Evolutionary conservation across 64 coral and sea anemone genomes (phyloP), one percentile per base, ranked within the genome.

Genomic region (Actinia tenebrosa): DNA sequence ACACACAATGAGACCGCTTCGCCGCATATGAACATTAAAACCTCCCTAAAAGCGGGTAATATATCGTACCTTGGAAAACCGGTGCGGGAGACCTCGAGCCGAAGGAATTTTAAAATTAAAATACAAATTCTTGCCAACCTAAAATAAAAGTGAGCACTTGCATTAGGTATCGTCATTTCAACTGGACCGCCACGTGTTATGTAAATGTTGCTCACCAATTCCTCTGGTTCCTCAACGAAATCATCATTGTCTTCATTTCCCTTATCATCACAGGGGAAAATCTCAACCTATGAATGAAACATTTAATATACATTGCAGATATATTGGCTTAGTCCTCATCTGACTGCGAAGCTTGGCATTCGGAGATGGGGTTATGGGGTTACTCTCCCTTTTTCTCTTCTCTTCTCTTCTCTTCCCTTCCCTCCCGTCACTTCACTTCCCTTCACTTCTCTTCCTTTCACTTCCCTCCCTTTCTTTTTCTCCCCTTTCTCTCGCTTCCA

Each of bases 71-170:
- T 93, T 96, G 45, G 79, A 84, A 87, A 98, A 98, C 18, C 92
- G 87, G 17, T 91, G 86, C 44, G 95, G 95, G 3, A 98, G 77
- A 37, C 95, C 95, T 94, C 95, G 86, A 16, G 95, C 95, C 3
- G 82, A 69, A 9, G 91, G 95, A 79, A 98, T 91, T 86, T 84
- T 93, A 22, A 98, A 43, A 53, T 98, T 98, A 17, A 98, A 98
- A 86, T 87, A 89, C 3, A 98, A 87, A 55, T 56, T 59, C 17
- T 84, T 87, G 69, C 95, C 95, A 91, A 98, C 68, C 94, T 97
- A 78, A 6, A 82, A 55, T 19, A 83, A 75, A 75, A 43, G 25
- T 50, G 77, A 78, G 88, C 91, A 98, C 17, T 37, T 0, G 30
- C 1, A 89, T 83, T 58, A 58, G 56, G 56, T 58, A 11, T 58